Base-by-base conservation (phyloP, 2,797 vertebrate species). In the Cryptoprocta ferox region DNA sequence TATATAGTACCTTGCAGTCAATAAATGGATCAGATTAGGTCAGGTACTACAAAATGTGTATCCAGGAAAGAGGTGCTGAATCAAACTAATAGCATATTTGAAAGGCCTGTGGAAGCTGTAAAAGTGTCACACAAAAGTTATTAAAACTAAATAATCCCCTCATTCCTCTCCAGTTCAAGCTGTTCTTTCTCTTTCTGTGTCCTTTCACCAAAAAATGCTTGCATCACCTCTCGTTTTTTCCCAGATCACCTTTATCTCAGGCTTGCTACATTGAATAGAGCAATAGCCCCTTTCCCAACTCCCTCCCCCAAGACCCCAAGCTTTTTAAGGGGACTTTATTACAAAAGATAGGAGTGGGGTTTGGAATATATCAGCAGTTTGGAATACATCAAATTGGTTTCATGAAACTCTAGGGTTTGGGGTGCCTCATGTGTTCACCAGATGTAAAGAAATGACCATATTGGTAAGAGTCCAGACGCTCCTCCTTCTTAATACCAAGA, bases 121-220 rank as follows among this genome's bases (percentile, higher is more conserved):
- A 59, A 66, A 73, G 18, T 37, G 45, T 59, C 76, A 73, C 15
- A 83, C 6, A 37, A 32, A 93, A 65, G 12, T n/a, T 14, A 50
- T 89, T 37, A 68, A 71, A 45, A 15, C 24, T 14, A 16, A 78
- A 87, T 92, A 65, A 78, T 32, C n/a, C 39, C 13, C 5, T 87
- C 56, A 65, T 89, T 94, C 95, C n/a, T 78, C 12, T 75, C 21
- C 39, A 75, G n/a, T 61, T 94, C 48, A 70, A 89, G 75, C 16
- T 1, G 18, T n/a, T 73, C 50, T 65, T 73, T 26, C 35, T 53
- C 28, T 50, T 68, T 24, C 26, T 70, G 9, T 68, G 30, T 42
- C 30, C 45, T 35, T 83, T 37, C 30, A 24, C 16, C 32, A 65
- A 89, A 81, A 50, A 50, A 63, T 59, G 3, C 7, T 12, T 8